Base-by-base conservation (phyloP, 2,797 vertebrate genomes). In the Percopsis omiscomaycus region DNA sequence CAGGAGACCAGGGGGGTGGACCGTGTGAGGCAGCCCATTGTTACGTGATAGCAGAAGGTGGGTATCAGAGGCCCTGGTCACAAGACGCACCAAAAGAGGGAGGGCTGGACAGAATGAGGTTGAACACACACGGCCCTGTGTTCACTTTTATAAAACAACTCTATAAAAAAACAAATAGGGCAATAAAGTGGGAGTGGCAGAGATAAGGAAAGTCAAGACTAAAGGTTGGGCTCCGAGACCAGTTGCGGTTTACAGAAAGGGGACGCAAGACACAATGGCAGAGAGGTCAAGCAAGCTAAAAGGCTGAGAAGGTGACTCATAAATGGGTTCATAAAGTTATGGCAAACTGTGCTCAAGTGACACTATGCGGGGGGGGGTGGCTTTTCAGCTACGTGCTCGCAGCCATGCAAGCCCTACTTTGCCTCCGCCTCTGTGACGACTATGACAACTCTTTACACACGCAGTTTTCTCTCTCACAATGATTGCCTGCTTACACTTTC, bases 11-110 rank as follows among this genome's bases (percentile, higher is more conserved):
- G 78, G 82, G 77, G 59, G 85, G 80, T 61, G 77, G 74, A 80
- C 81, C 84, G 76, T 87, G 84, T 89, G 86, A 89, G 85, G 81
- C 85, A 74, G 71, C 57, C 72, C 82, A 89, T 91, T 90, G 88
- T 90, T 89, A 90, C 78, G 83, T 44, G 87, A 89, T 85, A 89
- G 77, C 79, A 87, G 77, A 84, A 84, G 81, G 86, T 88, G 88
- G 88, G 84, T 89, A 90, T 89, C 82, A 83, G 70, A 83, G 81
- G 70, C 66, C 61, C 14, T 53, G 77, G 85, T 92, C 91, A 92
- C 86, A 90, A 90, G 86, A 88, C 84, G 69, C 64, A 85, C 55
- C 59, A 64, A 14, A 46, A 70, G 61, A 71, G 68, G 47, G 79
- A 61, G 75, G 71, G 70, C 64, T 57, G 52, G 54, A 78, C 59